phyloP scores from a whole-genome alignment of 1,140 invertebrate species.

The Melipona quadrifasciata region DNA sequence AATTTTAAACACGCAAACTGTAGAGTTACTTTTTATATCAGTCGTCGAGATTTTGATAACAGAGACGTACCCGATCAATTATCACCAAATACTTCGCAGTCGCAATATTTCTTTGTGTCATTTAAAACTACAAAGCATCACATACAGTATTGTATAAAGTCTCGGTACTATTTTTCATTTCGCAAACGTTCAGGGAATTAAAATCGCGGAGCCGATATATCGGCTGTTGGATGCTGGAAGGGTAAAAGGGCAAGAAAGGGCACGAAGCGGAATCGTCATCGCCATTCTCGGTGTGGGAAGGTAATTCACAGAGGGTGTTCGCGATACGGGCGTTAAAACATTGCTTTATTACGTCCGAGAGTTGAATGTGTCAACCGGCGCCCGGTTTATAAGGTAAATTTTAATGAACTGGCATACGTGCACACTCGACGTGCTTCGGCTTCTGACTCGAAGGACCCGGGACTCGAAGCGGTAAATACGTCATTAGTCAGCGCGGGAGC shows the following conservation, averaged over 20 bases:
- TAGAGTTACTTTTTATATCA: neutral
- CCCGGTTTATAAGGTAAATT: constrained; percentile 78
- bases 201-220: too few species aligned
- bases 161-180: too few species aligned
- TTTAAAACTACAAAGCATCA: too few species aligned
- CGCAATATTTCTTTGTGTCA: too few species aligned
- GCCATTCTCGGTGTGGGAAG: neutral
- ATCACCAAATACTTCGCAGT: constrained; percentile 30
- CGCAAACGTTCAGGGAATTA: too few species aligned
- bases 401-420: constrained; percentile 77
- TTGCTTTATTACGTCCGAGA: constrained; percentile 73
- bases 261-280: constrained; percentile 5
- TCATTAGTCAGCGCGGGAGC: constrained; percentile 73
- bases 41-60: neutral
- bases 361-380: constrained; percentile 75
- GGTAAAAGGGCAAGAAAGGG: neutral
- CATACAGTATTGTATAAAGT: too few species aligned
- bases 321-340: constrained; percentile 72
- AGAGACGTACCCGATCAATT: constrained; percentile 58
- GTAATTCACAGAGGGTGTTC: constrained; percentile 53
- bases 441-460: constrained; percentile 47
- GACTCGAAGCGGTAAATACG: constrained; percentile 76
- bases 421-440: constrained; percentile 50
- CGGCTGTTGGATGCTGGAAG: too few species aligned
- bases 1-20: neutral